Conservation (phyloP, 2,888 invertebrate genomes). For the Chrysina gloriosa region DNA sequence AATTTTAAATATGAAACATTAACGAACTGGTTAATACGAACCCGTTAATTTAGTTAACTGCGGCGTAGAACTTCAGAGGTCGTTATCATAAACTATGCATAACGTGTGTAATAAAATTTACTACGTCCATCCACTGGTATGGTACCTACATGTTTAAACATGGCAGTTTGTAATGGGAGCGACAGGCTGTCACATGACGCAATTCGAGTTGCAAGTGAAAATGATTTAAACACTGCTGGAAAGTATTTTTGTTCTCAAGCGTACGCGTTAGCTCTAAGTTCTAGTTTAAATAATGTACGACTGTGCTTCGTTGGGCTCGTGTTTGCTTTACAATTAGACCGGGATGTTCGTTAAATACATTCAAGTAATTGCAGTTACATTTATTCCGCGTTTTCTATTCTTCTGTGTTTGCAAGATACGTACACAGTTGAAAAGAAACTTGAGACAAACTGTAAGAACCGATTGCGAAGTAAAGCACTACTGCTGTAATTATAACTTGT, state of each 20-base stretch:
- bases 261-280: conserved; percentile 6
- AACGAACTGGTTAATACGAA: conserved; percentile 16
- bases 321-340: background rate
- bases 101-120: conserved; percentile 20
- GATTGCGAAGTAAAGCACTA: background rate
- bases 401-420: background rate
- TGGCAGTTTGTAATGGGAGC: background rate
- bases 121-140: background rate
- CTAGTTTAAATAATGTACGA: conserved; percentile 6
- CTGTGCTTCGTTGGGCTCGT: conserved; percentile 1
- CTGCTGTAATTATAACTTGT: background rate
- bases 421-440: background rate
- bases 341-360: background rate
- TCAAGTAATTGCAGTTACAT: conserved; percentile 6
- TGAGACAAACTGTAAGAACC: background rate
- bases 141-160: conserved; percentile 4
- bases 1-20: conserved; percentile 22
- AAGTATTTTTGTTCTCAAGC: conserved; percentile 7
- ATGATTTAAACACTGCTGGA: conserved; percentile 8
- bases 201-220: background rate
- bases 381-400: background rate
- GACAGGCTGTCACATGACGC: background rate
- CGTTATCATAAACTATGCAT: conserved; percentile 17
- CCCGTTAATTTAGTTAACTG: conserved; percentile 21
- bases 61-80: conserved; percentile 17